Conservation (phyloP, 2,888 invertebrate species). For the Hydroisotoma schaefferi region DNA sequence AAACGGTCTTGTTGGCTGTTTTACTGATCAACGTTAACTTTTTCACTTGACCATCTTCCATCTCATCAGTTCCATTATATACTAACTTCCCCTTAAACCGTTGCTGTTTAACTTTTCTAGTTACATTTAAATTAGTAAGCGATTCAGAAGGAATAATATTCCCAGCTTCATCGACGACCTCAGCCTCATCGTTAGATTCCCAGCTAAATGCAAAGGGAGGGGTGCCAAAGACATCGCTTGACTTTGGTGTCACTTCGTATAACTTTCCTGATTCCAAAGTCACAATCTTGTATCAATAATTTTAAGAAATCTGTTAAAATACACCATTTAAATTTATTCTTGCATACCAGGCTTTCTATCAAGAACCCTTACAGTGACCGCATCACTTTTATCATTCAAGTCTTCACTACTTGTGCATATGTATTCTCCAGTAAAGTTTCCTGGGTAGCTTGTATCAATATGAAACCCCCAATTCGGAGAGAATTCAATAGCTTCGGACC, state of each 20-base stretch:
- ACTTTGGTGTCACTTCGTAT: background rate
- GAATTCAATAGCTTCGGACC: constrained; percentile 27
- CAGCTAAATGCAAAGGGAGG: constrained; percentile 28
- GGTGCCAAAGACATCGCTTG: background rate
- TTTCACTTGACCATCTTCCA: constrained; percentile 16
- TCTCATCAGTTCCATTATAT: too few relatives aligned
- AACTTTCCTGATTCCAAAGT: background rate
- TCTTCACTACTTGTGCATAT: constrained; percentile 34
- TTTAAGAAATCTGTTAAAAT: too few relatives aligned
- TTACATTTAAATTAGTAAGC: too few relatives aligned
- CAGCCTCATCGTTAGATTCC: constrained; percentile 34
- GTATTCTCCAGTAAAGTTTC: constrained; percentile 24
- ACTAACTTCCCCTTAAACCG: too few relatives aligned
- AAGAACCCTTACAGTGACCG: constrained; percentile 21
- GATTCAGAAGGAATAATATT: too few relatives aligned
- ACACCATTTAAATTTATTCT: too few relatives aligned
- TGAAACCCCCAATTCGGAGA: constrained; percentile 32
- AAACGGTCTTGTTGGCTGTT: constrained; percentile 15
- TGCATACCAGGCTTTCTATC: background rate
- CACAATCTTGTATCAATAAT: too few relatives aligned
- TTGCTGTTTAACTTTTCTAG: too few relatives aligned
- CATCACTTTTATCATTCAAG: constrained; percentile 24
- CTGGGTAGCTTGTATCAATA: constrained; percentile 19
- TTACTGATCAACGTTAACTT: constrained; percentile 18
- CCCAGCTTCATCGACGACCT: constrained; percentile 17